Evolutionary conservation across 2,113 vertebrate genomes (phyloP).

Genomic region (Peromyscus californicus): DNA sequence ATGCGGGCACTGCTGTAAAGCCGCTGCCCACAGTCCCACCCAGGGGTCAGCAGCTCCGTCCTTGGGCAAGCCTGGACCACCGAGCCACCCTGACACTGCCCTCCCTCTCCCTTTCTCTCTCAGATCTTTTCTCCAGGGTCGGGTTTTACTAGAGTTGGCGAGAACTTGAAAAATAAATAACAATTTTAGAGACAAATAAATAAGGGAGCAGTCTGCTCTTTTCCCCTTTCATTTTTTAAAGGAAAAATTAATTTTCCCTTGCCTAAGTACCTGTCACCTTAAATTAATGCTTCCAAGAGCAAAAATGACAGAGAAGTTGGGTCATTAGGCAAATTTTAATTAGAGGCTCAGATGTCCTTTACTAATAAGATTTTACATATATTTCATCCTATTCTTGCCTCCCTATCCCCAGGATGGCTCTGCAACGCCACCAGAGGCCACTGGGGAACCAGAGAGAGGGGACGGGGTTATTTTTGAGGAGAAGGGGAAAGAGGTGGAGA

Average conservation of each 20-base stretch:
- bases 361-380: slow-evolving; percentile 87
- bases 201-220: slow-evolving; percentile 64
- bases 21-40: not conserved
- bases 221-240: slow-evolving; percentile 82
- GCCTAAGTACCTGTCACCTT: slow-evolving; percentile 88
- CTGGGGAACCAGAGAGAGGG: not conserved
- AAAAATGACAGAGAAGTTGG: slow-evolving; percentile 88
- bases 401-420: not conserved
- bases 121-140: not conserved
- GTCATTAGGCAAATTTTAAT: slow-evolving; percentile 92
- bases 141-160: slow-evolving; percentile 43
- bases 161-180: slow-evolving; percentile 70
- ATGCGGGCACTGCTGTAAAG: not conserved
- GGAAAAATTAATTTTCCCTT: slow-evolving; percentile 87
- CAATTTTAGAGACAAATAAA: slow-evolving; percentile 71
- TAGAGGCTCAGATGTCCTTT: slow-evolving; percentile 89
- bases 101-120: not conserved
- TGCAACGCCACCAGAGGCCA: not conserved
- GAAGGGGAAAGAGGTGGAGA: not conserved
- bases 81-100: not conserved
- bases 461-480: not conserved
- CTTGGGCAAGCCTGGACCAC: not conserved
- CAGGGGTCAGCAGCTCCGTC: too few relatives aligned
- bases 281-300: slow-evolving; percentile 87
- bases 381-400: slow-evolving; percentile 78